Percentiles rank a stretch among this genome's conserved stretches.
Evolutionary conservation across 30 jellyfish, hydroid and myxozoan genomes (phyloP).

Genomic region (Aurelia sp.): DNA sequence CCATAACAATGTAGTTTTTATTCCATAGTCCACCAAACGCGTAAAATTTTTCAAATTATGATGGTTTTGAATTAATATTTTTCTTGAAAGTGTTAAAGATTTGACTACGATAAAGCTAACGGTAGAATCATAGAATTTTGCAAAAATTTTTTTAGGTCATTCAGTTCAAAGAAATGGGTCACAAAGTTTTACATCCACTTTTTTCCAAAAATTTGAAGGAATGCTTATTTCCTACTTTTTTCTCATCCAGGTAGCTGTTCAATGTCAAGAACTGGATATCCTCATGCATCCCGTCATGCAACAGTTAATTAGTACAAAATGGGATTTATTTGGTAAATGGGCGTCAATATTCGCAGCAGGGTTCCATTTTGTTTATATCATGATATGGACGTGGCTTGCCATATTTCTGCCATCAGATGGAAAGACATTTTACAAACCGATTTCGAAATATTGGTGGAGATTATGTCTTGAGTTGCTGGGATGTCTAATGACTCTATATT

Average conservation of each 20-base stretch:
- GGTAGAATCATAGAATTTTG: too few relatives aligned
- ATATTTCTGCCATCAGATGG: conserved; percentile 86
- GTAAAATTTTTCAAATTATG: too few relatives aligned
- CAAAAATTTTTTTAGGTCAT: too few relatives aligned
- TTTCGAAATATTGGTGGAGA: conserved; percentile 82
- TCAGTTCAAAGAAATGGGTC: too few relatives aligned
- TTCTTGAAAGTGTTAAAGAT: too few relatives aligned
- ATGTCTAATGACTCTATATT: conserved; percentile 81
- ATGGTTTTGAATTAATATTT: too few relatives aligned
- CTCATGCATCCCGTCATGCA: conserved; percentile 98
- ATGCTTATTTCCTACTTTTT: not conserved
- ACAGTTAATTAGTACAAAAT: conserved; percentile 74
- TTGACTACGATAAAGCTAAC: too few relatives aligned
- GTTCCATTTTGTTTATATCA: conserved; percentile 73
- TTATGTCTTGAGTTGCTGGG: conserved; percentile 83
- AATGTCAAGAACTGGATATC: conserved; percentile 80
- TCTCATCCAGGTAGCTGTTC: conserved; percentile 84
- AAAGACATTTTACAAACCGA: conserved; percentile 56
- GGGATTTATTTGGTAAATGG: conserved; percentile 90
- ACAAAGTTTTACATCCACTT: too few relatives aligned
- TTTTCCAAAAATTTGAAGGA: too few relatives aligned
- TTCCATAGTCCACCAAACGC: too few relatives aligned
- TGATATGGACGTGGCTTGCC: conserved; percentile 96
- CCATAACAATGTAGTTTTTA: too few relatives aligned
- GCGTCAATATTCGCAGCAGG: conserved; percentile 73